A percentile compares a stretch with the other conserved stretches of the same genome.
phyloP scores from a whole-genome alignment of 30 jellyfish, hydroid and myxozoan genomes.

The Phacellophora camtschatica region DNA sequence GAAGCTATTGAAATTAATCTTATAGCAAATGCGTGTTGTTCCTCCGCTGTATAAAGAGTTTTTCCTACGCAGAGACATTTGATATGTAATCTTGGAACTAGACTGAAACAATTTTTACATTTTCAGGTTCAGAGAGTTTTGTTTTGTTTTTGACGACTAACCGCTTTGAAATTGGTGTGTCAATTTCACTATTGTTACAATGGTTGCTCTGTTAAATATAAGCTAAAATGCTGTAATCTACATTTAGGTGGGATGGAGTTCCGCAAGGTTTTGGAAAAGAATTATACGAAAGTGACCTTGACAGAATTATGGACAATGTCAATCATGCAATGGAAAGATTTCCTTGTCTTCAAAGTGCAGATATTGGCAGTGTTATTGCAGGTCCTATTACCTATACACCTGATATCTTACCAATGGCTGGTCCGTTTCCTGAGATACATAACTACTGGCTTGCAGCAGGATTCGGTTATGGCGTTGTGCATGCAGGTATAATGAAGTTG shows the following conservation, averaged over 20 bases:
- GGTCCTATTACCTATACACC: slow-evolving; percentile 99
- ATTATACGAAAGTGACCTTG: slow-evolving; percentile 90
- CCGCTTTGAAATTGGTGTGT: too few relatives aligned
- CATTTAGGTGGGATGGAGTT: slow-evolving; percentile 97
- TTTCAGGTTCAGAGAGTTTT: too few relatives aligned
- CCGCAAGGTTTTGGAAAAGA: slow-evolving; percentile 99
- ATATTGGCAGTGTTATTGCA: slow-evolving; percentile 93
- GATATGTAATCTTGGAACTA: too few relatives aligned
- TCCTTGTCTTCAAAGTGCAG: slow-evolving; percentile 87
- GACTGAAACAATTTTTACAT: too few relatives aligned
- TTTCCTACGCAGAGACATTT: too few relatives aligned
- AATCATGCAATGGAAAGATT: slow-evolving; percentile 91
- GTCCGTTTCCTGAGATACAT: slow-evolving; percentile 90
- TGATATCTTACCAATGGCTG: slow-evolving; percentile 97
- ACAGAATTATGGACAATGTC: slow-evolving; percentile 91
- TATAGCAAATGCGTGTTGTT: too few relatives aligned
- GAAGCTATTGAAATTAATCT: too few relatives aligned
- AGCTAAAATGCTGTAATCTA: not conserved
- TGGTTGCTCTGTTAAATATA: too few relatives aligned
- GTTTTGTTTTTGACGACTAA: too few relatives aligned
- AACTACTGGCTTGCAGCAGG: slow-evolving; percentile 96
- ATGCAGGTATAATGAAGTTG: slow-evolving; percentile 67
- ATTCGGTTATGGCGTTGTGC: slow-evolving; percentile 95
- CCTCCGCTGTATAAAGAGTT: too few relatives aligned
- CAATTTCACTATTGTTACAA: too few relatives aligned